Conservation (phyloP, 2,113 vertebrate species). For the Terrapene triunguis region DNA sequence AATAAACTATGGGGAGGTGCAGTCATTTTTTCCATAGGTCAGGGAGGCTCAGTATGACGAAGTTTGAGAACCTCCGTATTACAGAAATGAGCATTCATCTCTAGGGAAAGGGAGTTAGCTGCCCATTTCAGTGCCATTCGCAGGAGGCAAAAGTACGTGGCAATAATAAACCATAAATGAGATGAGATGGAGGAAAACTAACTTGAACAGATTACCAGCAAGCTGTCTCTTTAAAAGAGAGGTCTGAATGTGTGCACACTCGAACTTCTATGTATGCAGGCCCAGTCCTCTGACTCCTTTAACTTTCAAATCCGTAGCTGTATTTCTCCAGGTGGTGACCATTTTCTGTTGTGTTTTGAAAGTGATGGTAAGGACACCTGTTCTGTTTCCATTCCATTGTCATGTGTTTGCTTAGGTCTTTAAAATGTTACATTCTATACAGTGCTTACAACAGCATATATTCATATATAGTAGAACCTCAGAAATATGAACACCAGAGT, state of each 20-base stretch:
- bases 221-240: not conserved
- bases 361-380: not conserved
- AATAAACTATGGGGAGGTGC: too few species aligned
- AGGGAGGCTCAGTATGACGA: too few species aligned
- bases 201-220: not conserved
- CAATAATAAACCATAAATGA: not conserved
- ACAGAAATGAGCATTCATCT: conserved; percentile 10
- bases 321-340: not conserved
- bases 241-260: rapidly evolving
- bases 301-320: not conserved
- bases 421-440: not conserved
- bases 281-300: not conserved
- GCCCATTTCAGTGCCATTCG: not conserved
- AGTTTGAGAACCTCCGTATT: not conserved
- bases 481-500: too few species aligned
- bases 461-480: not conserved
- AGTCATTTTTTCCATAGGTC: too few species aligned
- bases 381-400: not conserved
- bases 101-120: not conserved
- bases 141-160: not conserved
- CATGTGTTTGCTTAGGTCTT: not conserved
- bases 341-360: not conserved
- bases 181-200: not conserved
- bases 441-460: not conserved
- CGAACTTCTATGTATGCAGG: not conserved